A percentile compares a stretch with the other conserved stretches of the same genome.
Conservation (phyloP, 2,113 vertebrate species). For the Triplophysa siluroides region DNA sequence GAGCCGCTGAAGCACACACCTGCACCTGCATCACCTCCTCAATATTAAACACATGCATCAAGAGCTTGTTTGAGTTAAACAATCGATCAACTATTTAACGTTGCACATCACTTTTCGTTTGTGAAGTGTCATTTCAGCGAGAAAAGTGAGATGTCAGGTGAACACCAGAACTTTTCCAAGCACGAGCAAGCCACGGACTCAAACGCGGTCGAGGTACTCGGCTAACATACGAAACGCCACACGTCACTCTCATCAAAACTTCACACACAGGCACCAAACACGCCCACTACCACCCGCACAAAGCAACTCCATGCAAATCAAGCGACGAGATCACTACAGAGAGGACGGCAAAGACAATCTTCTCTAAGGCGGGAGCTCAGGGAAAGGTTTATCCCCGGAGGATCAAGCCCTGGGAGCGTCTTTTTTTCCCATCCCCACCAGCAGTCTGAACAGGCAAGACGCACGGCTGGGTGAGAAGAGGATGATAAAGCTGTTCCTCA, state of each 20-base stretch:
- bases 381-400: conserved; percentile 52
- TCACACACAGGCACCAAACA: conserved; percentile 10
- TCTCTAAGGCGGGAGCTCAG: conserved; percentile 41
- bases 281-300: conserved; percentile 42
- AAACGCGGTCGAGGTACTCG: conserved; percentile 1
- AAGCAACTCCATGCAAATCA: conserved; percentile 46
- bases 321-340: conserved; percentile 1
- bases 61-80: neutral
- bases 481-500: conserved; percentile 54
- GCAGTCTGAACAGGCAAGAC: conserved; percentile 56
- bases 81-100: neutral
- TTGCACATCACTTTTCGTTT: neutral
- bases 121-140: neutral
- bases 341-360: conserved; percentile 27
- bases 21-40: conserved; percentile 22
- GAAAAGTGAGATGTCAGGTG: neutral
- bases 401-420: conserved; percentile 38
- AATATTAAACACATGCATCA: neutral
- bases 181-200: neutral
- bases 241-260: conserved; percentile 14
- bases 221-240: conserved; percentile 20
- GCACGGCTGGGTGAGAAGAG: conserved; percentile 50
- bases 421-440: conserved; percentile 45
- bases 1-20: conserved; percentile 29
- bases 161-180: conserved; percentile 6